Conservation (phyloP, 2,888 invertebrate species). For the Synanthedon andrenaeformis region DNA sequence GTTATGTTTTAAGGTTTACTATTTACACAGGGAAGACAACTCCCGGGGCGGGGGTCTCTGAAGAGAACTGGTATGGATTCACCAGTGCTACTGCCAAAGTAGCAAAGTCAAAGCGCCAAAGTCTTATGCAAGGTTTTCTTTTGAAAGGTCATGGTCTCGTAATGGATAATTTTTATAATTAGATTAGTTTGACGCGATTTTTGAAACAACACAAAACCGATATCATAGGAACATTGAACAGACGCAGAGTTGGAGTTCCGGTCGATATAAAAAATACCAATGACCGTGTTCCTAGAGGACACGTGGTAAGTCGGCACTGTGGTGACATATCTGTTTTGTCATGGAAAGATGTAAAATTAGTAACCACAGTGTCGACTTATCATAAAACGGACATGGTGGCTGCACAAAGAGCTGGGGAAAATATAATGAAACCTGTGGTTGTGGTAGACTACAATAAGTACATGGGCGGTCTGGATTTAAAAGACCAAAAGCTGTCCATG, state of each 20-base stretch:
- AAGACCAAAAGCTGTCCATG: slow-evolving; percentile 16
- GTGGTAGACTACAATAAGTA: no score
- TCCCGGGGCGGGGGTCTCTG: no score
- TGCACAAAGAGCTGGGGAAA: no score
- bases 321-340: slow-evolving; percentile 6
- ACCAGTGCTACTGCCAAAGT: slow-evolving; percentile 9
- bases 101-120: no score
- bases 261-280: no score
- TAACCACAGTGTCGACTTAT: slow-evolving; percentile 7
- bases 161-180: slow-evolving; percentile 13
- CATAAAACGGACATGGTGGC: no score
- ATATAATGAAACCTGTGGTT: no score
- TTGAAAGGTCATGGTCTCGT: slow-evolving; percentile 7
- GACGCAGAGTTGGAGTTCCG: slow-evolving; percentile 2
- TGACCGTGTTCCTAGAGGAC: no score
- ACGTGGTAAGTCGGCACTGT: slow-evolving; percentile 5
- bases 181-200: slow-evolving; percentile 5
- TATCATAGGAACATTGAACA: slow-evolving; percentile 6
- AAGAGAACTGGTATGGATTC: slow-evolving; percentile 8
- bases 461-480: slow-evolving; percentile 14
- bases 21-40: slow-evolving; percentile 11
- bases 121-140: slow-evolving; percentile 6
- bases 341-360: slow-evolving; percentile 11
- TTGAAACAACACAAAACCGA: slow-evolving; percentile 7
- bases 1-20: slow-evolving; percentile 4